Percentiles rank a stretch among this genome's conserved stretches.
Evolutionary conservation across 2,797 vertebrate genomes (phyloP).

Genomic region (Crypturellus tataupa): DNA sequence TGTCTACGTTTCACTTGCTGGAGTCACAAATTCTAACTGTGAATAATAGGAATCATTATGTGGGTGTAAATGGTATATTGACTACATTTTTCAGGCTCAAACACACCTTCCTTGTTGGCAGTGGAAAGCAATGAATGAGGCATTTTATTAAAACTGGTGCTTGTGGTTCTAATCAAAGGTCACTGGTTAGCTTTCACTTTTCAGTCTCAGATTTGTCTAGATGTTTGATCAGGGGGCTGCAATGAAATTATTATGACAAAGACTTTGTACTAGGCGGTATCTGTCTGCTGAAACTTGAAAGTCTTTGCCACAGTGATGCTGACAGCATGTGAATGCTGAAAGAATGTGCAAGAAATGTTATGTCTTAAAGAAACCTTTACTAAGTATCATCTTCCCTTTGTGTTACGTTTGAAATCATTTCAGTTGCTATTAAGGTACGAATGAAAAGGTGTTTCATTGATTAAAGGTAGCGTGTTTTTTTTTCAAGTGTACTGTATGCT

Average conservation of each 20-base stretch:
- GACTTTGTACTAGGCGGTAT: constrained; percentile 85
- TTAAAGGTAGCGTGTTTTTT: constrained; percentile 76
- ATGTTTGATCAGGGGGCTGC: constrained; percentile 83
- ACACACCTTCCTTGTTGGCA: constrained; percentile 83
- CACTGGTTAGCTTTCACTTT: constrained; percentile 82
- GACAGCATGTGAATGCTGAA: constrained; percentile 83
- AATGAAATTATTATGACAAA: constrained; percentile 84
- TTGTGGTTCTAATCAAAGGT: constrained; percentile 84
- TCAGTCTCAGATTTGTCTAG: constrained; percentile 83
- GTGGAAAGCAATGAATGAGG: constrained; percentile 79
- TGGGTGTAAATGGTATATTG: constrained; percentile 78
- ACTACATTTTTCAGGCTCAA: constrained; percentile 73
- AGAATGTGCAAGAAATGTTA: constrained; percentile 83
- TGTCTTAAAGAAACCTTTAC: constrained; percentile 82
- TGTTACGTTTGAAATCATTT: constrained; percentile 82
- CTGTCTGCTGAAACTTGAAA: constrained; percentile 85
- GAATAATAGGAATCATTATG: constrained; percentile 84
- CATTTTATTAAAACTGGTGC: constrained; percentile 82
- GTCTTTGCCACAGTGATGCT: constrained; percentile 81
- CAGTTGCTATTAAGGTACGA: constrained; percentile 80
- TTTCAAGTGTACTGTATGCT: constrained; percentile 64
- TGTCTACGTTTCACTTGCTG: constrained; percentile 75
- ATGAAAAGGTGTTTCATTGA: constrained; percentile 83
- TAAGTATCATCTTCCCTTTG: constrained; percentile 84
- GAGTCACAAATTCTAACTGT: constrained; percentile 76